A percentile compares a stretch with the other conserved stretches of the same genome.
phyloP scores from a whole-genome alignment of 2,113 vertebrate species.

The Rana temporaria region DNA sequence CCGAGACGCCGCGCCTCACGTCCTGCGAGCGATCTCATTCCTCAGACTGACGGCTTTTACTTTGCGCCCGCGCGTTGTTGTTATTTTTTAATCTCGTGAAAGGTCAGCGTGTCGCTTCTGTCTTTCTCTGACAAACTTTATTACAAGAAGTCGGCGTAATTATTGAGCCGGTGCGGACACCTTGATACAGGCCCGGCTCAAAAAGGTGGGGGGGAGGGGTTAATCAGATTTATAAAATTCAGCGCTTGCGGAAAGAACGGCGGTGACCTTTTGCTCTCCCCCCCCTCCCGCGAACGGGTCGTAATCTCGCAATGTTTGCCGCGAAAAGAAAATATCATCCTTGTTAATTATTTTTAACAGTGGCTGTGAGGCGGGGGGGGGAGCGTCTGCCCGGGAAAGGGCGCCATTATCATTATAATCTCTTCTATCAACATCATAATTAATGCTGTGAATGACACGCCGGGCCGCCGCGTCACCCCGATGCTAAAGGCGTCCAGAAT shows the following conservation, averaged over 20 bases:
- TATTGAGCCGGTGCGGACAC: conserved; percentile 60
- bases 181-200: conserved; percentile 62
- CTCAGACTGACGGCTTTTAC: neutral
- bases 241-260: conserved; percentile 60
- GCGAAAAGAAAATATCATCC: conserved; percentile 70
- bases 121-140: conserved; percentile 45
- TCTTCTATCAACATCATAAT: conserved; percentile 65
- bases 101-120: conserved; percentile 13
- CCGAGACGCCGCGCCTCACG: neutral
- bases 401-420: conserved; percentile 63
- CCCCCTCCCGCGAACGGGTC: conserved; percentile 61
- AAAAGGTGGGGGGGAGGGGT: conserved; percentile 5
- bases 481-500: neutral
- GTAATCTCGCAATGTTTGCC: conserved; percentile 71
- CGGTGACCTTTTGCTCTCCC: conserved; percentile 70
- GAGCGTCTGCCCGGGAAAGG: conserved; percentile 59
- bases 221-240: conserved; percentile 60
- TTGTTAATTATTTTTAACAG: conserved; percentile 70
- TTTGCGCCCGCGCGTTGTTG: neutral
- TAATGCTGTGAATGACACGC: conserved; percentile 62
- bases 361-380: conserved; percentile 58
- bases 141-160: conserved; percentile 64
- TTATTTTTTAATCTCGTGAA: conserved; percentile 30
- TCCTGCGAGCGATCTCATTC: neutral
- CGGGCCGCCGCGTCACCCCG: conserved; percentile 53